phyloP scores from a whole-genome alignment of 2,113 vertebrate species.

The Prietella phreatophila region DNA sequence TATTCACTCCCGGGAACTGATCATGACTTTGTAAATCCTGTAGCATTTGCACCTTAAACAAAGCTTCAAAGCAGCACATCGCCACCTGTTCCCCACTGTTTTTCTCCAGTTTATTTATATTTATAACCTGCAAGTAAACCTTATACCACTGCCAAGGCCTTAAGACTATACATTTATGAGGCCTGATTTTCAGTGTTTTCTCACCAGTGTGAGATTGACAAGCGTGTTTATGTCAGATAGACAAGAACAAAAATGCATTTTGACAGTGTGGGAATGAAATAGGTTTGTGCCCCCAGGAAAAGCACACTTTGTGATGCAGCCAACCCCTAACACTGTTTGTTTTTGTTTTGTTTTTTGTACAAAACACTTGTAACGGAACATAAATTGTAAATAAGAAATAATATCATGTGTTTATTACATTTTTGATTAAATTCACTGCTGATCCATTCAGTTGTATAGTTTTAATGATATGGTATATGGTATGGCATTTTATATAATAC shows the following conservation, averaged over 20 bases:
- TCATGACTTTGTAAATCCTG: neutral
- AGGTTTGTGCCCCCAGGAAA: neutral
- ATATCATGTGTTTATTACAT: neutral
- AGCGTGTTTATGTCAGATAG: neutral
- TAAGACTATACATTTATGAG: neutral
- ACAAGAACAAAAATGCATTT: neutral
- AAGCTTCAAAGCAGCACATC: neutral
- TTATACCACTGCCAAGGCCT: neutral
- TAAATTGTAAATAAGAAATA: neutral
- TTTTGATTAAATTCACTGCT: neutral
- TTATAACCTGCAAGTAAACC: neutral
- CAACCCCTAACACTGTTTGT: neutral
- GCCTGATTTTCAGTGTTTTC: neutral
- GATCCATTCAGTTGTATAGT: neutral
- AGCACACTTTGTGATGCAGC: neutral
- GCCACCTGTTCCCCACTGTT: neutral
- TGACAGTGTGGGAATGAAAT: conserved; percentile 1
- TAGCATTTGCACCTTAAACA: neutral
- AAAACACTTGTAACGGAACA: neutral
- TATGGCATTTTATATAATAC: neutral
- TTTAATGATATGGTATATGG: neutral
- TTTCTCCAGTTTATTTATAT: neutral
- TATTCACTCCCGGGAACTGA: neutral
- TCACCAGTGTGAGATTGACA: neutral
- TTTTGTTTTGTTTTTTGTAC: neutral